Conservation (phyloP, 1,140 invertebrate genomes). For the Neodiprion pinetum region DNA sequence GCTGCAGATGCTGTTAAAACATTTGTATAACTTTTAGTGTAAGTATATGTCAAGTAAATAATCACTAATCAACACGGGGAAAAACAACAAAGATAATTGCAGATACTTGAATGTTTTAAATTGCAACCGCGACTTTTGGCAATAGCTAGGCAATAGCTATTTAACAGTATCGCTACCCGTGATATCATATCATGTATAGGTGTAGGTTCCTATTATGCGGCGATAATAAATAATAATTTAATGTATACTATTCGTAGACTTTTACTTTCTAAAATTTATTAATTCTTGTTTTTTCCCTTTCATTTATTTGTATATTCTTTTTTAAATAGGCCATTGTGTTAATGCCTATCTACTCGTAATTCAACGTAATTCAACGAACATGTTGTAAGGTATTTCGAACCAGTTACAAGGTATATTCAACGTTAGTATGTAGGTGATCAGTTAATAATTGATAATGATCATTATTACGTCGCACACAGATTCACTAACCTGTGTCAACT, state of each 20-base stretch:
- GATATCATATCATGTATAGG: not conserved
- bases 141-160: too few species aligned
- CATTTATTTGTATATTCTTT: not conserved
- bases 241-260: not conserved
- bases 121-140: not conserved
- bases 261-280: not conserved
- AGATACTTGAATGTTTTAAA: too few species aligned
- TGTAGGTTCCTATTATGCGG: not conserved
- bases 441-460: not conserved
- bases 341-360: not conserved
- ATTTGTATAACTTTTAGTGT: too few species aligned
- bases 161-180: not conserved
- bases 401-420: not conserved
- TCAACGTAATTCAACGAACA: not conserved
- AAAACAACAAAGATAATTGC: too few species aligned
- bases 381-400: not conserved
- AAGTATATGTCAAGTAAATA: too few species aligned
- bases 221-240: not conserved
- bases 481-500: conserved; percentile 3
- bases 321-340: not conserved
- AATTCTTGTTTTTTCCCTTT: not conserved
- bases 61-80: too few species aligned
- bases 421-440: not conserved
- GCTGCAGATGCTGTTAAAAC: too few species aligned
- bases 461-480: conserved; percentile 4